These are phyloP conservation scores for Drusus annulatus DNA, from an alignment of 1,140 invertebrate species.

Conservation along the genomic window DNA sequence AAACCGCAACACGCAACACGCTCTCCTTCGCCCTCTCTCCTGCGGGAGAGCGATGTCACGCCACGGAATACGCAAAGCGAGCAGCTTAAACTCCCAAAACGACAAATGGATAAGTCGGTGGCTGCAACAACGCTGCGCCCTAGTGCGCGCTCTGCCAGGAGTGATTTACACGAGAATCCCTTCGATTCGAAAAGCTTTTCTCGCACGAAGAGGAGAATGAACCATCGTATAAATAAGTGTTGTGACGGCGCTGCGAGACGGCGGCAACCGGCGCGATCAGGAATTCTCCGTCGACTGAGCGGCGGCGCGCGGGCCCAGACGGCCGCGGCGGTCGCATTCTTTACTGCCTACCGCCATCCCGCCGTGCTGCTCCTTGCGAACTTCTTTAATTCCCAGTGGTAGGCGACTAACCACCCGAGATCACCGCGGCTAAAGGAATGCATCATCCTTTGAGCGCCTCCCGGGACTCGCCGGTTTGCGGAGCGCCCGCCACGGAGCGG, in stretches of 20 bases:
- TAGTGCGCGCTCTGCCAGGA: neutral
- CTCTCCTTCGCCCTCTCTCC: too few relatives aligned
- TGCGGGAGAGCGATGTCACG: too few relatives aligned
- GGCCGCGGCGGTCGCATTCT: constrained; percentile 29
- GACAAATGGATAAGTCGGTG: neutral
- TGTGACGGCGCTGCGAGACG: neutral
- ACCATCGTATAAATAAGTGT: constrained; percentile 32
- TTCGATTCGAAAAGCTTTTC: neutral
- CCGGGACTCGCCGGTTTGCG: neutral
- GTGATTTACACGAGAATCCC: neutral
- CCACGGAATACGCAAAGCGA: too few relatives aligned
- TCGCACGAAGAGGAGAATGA: constrained; percentile 1
- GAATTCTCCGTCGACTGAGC: constrained; percentile 27
- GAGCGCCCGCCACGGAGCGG: neutral
- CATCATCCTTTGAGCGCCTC: neutral
- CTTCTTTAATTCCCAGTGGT: neutral
- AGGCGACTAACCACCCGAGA: neutral
- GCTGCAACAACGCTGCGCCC: neutral
- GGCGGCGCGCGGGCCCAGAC: constrained; percentile 2
- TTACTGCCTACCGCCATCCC: neutral
- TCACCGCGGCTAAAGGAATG: neutral
- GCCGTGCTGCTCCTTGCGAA: neutral
- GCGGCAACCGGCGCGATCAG: constrained; percentile 25
- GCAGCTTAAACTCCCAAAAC: too few relatives aligned
- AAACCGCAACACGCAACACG: too few relatives aligned